A percentile compares a stretch with the other conserved stretches of the same genome.
Evolutionary conservation across 2,888 invertebrate genomes (phyloP).

Genomic region (Calephelis perditalis): DNA sequence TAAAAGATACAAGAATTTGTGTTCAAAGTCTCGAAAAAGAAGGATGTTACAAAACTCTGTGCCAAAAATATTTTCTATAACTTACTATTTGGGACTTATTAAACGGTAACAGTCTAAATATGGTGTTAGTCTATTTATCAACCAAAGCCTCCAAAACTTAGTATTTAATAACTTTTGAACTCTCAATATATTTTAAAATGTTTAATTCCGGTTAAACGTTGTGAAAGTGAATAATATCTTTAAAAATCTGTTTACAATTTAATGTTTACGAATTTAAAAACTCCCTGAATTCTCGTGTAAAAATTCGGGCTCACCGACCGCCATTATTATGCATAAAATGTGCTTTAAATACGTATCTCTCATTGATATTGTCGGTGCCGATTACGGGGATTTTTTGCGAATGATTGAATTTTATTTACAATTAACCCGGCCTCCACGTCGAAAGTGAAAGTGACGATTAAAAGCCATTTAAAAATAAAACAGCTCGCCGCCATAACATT

Average conservation of each 20-base stretch:
- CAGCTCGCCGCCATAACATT: constrained; percentile 61
- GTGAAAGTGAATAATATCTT: constrained; percentile 10
- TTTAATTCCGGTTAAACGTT: constrained; percentile 10
- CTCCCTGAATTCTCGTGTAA: constrained; percentile 32
- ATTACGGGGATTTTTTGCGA: constrained; percentile 73
- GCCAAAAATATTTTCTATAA: too few species aligned
- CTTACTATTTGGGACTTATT: too few species aligned
- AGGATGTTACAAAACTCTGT: too few species aligned
- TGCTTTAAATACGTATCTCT: constrained; percentile 49
- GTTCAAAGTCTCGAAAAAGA: too few species aligned
- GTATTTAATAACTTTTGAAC: not conserved
- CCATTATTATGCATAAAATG: constrained; percentile 43
- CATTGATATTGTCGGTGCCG: constrained; percentile 67
- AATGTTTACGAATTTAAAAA: constrained; percentile 31
- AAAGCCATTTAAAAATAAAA: constrained; percentile 77
- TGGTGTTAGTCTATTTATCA: too few species aligned
- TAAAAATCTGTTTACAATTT: constrained; percentile 25
- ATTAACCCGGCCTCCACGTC: constrained; percentile 66
- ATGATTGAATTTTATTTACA: constrained; percentile 78
- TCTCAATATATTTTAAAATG: not conserved
- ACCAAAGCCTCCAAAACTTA: too few species aligned
- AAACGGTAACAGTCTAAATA: too few species aligned
- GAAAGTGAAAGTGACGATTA: constrained; percentile 75
- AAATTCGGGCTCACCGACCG: constrained; percentile 35
- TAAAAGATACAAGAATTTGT: too few species aligned